These are phyloP conservation scores for Brachionus rotundiformis DNA, from an alignment of 1,140 invertebrate species.

Conservation along the genomic window DNA sequence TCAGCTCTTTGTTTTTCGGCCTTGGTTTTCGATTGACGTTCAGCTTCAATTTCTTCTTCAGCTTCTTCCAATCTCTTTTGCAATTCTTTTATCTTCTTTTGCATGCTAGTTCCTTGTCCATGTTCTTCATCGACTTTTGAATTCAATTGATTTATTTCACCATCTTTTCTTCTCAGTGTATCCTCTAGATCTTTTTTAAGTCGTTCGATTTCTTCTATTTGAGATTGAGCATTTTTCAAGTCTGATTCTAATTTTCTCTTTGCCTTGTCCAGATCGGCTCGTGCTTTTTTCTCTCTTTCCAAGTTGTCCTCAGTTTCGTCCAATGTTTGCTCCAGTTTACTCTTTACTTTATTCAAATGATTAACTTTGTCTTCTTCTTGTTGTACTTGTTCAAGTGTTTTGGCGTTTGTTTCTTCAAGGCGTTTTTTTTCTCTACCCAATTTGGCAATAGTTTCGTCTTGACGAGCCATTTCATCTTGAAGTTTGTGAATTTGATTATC, in stretches of 20 bases:
- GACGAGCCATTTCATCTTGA: constrained; percentile 87
- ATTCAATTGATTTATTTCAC: constrained; percentile 88
- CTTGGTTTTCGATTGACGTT: constrained; percentile 79
- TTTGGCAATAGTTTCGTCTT: constrained; percentile 98
- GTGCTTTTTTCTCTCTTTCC: constrained; percentile 96
- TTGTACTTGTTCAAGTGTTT: constrained; percentile 91
- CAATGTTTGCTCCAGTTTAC: constrained; percentile 93
- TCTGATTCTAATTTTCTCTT: constrained; percentile 91
- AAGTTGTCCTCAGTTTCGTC: constrained; percentile 95
- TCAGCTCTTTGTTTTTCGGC: constrained; percentile 96
- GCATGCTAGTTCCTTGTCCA: constrained; percentile 86
- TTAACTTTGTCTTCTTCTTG: constrained; percentile 98
- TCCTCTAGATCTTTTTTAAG: constrained; percentile 97
- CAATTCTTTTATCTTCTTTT: constrained; percentile 98
- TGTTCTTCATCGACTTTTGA: constrained; percentile 98
- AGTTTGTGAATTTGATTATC: constrained; percentile 95
- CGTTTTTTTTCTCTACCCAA: constrained; percentile 98
- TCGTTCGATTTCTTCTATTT: constrained; percentile 91
- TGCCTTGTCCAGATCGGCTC: constrained; percentile 93
- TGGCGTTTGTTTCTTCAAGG: constrained; percentile 89
- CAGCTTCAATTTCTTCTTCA: constrained; percentile 94
- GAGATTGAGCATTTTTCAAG: constrained; percentile 96
- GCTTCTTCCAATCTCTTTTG: constrained; percentile 82
- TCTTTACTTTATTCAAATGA: constrained; percentile 97
- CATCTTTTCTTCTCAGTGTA: constrained; percentile 77